phyloP scores from a whole-genome alignment of 2,113 vertebrate species.

The Phalacrocorax brasilianus region DNA sequence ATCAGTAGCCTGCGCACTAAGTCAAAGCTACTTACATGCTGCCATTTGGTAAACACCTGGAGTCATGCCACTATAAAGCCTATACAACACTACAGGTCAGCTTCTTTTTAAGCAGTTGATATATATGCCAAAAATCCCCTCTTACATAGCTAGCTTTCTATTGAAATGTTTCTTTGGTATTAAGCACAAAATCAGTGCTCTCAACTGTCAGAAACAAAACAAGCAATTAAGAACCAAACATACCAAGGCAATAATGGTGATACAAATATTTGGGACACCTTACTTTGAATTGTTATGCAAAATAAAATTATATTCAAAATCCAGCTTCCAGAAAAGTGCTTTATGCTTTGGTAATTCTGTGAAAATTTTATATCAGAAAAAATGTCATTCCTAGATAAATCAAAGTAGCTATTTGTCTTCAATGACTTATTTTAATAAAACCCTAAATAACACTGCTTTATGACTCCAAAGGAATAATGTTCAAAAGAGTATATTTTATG shows the following conservation, averaged over 20 bases:
- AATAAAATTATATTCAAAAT: neutral
- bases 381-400: neutral
- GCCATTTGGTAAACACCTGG: neutral
- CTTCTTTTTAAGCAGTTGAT: neutral
- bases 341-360: neutral
- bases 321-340: neutral
- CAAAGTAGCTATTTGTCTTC: neutral
- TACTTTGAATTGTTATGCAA: neutral
- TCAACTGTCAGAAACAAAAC: neutral
- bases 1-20: neutral
- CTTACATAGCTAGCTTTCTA: neutral
- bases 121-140: neutral
- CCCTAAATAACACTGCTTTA: neutral
- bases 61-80: neutral
- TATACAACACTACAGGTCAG: neutral
- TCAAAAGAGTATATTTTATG: rapidly evolving
- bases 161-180: neutral
- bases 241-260: neutral
- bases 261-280: neutral
- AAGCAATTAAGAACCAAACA: neutral
- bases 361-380: neutral
- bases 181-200: neutral
- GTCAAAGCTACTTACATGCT: neutral
- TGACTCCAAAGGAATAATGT: too few species aligned
- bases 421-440: neutral